Base-by-base conservation (phyloP, 1,140 invertebrate genomes). In the Popillia japonica region DNA sequence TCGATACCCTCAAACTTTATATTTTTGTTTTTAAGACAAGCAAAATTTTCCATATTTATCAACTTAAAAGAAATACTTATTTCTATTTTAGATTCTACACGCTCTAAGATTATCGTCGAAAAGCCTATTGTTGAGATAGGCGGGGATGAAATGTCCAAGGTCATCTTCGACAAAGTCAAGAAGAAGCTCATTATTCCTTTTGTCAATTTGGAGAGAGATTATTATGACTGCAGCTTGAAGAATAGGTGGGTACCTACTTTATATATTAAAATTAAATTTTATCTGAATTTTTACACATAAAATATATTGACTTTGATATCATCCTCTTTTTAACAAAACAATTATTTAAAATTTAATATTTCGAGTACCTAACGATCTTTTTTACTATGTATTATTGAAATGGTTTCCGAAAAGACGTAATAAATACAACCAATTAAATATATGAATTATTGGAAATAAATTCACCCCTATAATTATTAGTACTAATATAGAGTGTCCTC, bases 101-200 rank as follows among this genome's bases (percentile, higher is more conserved):
- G 82, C 48, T 85, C 85, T 77, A 85, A 89, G 73, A 90, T 90
- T 79, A 84, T 85, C 72, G 89, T 88, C 10, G 83, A 86, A 41
- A 89, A 89, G 23, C 89, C 93, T 41, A 90, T 95, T 40, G 93
- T 94, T 44, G 93, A 95, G 83, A 88, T 95, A 82, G 93, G 94
- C 87, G 93, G 93, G 76, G 94, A 94, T 88, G 94, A 95, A 86
- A 94, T 95, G 93, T 88, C 88, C 73, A 90, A 91, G 80, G 90
- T 93, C 68, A 92, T 93, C 61, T 93, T 92, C 91, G 91, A 93
- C 80, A 89, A 92, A 81, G 94, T 94, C 81, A 94, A 94, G 85
- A 90, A 94, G 78, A 89, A 88, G 80, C 85, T 94, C 14, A 93
- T 94, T 77, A 89, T 93, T 80, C 93, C 93, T 6, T 94, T 93